A percentile compares a stretch with the other conserved stretches of the same genome.
These are phyloP conservation scores for Drosophila jambulina DNA, from an alignment of 1,140 invertebrate genomes.

Conservation along the genomic window DNA sequence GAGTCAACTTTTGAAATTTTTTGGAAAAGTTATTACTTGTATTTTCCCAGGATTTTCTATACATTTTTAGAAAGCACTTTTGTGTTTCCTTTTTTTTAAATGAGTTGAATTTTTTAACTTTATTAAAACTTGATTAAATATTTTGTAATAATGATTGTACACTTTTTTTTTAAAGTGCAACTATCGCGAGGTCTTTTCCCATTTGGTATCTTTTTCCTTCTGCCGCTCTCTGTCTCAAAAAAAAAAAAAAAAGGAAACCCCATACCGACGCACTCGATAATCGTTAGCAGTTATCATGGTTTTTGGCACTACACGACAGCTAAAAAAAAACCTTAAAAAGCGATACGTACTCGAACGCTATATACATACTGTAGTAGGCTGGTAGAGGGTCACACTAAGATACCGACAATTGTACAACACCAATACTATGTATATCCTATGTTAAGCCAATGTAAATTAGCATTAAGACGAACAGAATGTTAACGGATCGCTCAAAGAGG, in stretches of 20 bases:
- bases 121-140: neutral
- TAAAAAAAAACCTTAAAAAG: slow-evolving; percentile 12
- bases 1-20: too few relatives aligned
- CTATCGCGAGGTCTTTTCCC: neutral
- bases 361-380: too few relatives aligned
- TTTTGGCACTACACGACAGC: slow-evolving; percentile 51
- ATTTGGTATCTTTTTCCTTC: slow-evolving; percentile 19
- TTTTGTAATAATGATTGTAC: neutral
- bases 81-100: too few relatives aligned
- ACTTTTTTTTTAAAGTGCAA: neutral
- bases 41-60: too few relatives aligned
- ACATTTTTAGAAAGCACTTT: too few relatives aligned
- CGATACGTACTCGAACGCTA: slow-evolving; percentile 8
- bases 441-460: too few relatives aligned
- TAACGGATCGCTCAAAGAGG: too few relatives aligned
- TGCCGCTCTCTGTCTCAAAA: slow-evolving; percentile 1
- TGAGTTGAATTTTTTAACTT: neutral
- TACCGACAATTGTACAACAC: too few relatives aligned
- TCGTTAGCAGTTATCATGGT: slow-evolving; percentile 50
- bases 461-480: too few relatives aligned
- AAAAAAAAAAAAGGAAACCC: slow-evolving; percentile 1
- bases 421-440: too few relatives aligned
- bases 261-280: slow-evolving; percentile 40
- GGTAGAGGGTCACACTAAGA: too few relatives aligned
- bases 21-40: too few relatives aligned